Percentiles rank a stretch among this genome's conserved stretches.
phyloP scores from a whole-genome alignment of 2,797 vertebrate genomes.

The Sorex maritimensis region DNA sequence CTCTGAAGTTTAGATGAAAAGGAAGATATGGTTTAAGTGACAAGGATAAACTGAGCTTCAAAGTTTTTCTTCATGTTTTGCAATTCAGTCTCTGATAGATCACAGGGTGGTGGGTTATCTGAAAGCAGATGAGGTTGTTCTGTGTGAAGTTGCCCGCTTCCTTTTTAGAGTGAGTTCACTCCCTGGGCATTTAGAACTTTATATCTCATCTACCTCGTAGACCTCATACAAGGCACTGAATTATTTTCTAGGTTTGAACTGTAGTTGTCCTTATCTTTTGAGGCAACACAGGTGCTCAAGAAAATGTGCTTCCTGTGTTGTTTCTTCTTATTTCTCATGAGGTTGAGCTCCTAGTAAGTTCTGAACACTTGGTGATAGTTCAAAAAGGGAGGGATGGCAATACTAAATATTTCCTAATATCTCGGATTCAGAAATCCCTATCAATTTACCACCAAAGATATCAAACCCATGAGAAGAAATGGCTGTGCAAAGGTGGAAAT shows the following conservation, averaged over 20 bases:
- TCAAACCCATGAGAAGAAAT: conserved; percentile 1
- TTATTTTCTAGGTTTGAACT: conserved; percentile 56
- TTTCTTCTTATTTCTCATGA: neutral
- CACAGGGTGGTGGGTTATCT: neutral
- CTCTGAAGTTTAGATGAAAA: conserved; percentile 26
- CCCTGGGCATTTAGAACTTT: neutral
- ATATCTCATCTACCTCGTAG: too few relatives aligned
- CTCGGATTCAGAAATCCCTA: neutral
- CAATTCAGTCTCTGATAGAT: neutral
- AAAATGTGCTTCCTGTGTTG: neutral
- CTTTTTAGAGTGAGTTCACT: neutral
- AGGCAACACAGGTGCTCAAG: neutral
- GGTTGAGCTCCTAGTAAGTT: neutral
- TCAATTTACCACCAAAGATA: neutral
- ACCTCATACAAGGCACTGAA: neutral
- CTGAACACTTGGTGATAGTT: neutral
- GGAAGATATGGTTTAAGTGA: neutral
- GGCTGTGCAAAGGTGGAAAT: conserved; percentile 32
- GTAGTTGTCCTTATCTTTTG: neutral
- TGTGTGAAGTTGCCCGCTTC: neutral
- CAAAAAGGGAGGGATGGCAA: neutral
- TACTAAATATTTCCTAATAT: neutral
- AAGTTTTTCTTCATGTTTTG: neutral
- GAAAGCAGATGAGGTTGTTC: neutral
- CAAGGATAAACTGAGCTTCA: neutral